Conservation (phyloP, 1,140 invertebrate species). For the Trinorchestia longiramus region DNA sequence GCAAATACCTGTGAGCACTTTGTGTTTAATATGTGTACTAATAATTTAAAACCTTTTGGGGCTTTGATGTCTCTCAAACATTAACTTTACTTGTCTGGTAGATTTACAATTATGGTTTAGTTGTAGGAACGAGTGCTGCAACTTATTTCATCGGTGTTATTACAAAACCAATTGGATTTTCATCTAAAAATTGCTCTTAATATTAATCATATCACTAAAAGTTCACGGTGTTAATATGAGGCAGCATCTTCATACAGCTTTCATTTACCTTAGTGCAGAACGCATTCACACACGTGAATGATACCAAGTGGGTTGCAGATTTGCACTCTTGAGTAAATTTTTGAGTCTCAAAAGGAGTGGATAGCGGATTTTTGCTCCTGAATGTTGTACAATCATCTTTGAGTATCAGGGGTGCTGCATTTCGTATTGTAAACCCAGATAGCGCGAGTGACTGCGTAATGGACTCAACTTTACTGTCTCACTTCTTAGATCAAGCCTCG, state of each 20-base stretch:
- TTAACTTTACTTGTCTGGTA: not conserved
- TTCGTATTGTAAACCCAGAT: not conserved
- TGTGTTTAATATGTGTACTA: no score
- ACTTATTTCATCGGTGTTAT: not conserved
- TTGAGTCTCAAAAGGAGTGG: not conserved
- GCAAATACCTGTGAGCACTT: no score
- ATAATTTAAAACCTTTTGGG: no score
- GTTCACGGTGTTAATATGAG: not conserved
- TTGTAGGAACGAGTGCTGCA: not conserved
- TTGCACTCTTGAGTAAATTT: not conserved
- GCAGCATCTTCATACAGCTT: not conserved
- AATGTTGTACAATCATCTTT: not conserved
- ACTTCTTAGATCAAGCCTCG: not conserved
- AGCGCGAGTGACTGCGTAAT: not conserved
- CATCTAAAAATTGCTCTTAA: not conserved
- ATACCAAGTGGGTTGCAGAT: not conserved
- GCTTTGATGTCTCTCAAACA: not conserved
- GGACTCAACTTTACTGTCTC: not conserved
- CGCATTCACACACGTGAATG: not conserved
- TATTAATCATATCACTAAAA: not conserved
- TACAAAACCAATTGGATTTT: not conserved
- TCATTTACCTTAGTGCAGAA: not conserved
- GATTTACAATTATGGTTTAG: not conserved
- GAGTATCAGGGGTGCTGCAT: not conserved
- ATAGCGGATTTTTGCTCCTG: not conserved